Evolutionary conservation across 1,140 invertebrate genomes (phyloP), one percentile per base, ranked within the genome.

Genomic region (Brachionus rubens): DNA sequence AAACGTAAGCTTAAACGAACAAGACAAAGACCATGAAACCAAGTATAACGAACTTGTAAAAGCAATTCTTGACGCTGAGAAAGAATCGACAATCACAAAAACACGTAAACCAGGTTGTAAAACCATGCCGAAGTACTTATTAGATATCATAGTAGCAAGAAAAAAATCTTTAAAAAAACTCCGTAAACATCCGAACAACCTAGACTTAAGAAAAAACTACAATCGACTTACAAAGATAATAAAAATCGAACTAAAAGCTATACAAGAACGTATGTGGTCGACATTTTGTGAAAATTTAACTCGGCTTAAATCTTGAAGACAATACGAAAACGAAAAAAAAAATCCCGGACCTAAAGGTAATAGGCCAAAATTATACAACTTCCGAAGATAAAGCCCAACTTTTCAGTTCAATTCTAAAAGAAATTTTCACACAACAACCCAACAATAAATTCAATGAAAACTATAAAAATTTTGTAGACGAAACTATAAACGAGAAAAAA

Each of bases 281-380:
- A 54, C 21, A 54, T 54, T 24, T 12, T 54, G 50, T 54, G 50
- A 54, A 54, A 54, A 54, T 54, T 24, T 54, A 24, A 12, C 21
- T 24, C 21, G 26, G 12, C 26, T 26, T 26, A 54, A 54, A 54
- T 12, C 19, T 54, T 2, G 50, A 54, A 26, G 12, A 21, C 16
- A 54, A 54, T 24, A 2, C 21, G 26, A 54, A 54, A 24, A 21
- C 16, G 10, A 54, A 26, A 26, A 54, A 54, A 12, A 50, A 50
- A 7, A 54, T 54, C 24, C 50, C 50, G 21, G 19, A 24, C 26
- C 50, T 54, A 12, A 26, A 24, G 26, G 12, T 26, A 54, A 26
- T 12, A 24, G 50, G 26, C 4, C 3, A 36, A 36, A 9, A 36
- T 5, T 36, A 36, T 36, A 36, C 3, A 36, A 19, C 50, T 24